Evolutionary conservation across 2,113 vertebrate species (phyloP), one percentile per base, ranked within the genome.

Genomic region (Solea senegalensis): DNA sequence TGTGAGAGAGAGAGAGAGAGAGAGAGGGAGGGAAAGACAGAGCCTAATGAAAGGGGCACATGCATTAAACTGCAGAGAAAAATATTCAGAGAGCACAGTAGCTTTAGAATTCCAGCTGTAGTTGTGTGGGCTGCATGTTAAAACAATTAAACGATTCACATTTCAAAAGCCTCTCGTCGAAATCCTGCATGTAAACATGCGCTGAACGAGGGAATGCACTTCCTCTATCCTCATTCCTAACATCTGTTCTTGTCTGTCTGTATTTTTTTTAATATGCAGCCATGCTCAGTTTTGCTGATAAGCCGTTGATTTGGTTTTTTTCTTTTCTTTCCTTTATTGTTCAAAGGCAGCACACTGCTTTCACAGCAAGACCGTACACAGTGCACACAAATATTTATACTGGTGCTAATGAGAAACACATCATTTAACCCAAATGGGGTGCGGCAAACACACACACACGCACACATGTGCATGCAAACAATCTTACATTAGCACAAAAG

Each of bases 281-380:
- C 51, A 16, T 13, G 7, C 52, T 76, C 49, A 53, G 27, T 86
- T 82, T 75, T 72, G 79, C 88, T 80, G 80, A 88, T 91, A 83
- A 85, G 72, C 84, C 78, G 62, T 83, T 76, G 71, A 74, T 73
- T 84, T 88, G n/a, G n/a, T 67, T 58, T 58, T 40, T 59, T 39
- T 56, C 4, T 49, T 14, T 13, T 60, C 43, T 16, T 43, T 13
- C 43, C 26, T 27, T 21, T 46, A 74, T 72, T 87, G 79, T 90
- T 87, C 81, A 90, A 88, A 92, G 76, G 84, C 66, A 73, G 50
- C 54, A 75, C 66, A 65, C 83, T 81, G 85, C 74, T 86, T 82
- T 80, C 74, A 81, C 76, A 88, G 80, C 79, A 69, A 84, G 84
- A 82, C 81, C 67, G 76, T 81, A 21, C 71, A 61, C 72, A 3